phyloP scores from a whole-genome alignment of 2,113 vertebrate species.

The Pelmatolapia mariae region DNA sequence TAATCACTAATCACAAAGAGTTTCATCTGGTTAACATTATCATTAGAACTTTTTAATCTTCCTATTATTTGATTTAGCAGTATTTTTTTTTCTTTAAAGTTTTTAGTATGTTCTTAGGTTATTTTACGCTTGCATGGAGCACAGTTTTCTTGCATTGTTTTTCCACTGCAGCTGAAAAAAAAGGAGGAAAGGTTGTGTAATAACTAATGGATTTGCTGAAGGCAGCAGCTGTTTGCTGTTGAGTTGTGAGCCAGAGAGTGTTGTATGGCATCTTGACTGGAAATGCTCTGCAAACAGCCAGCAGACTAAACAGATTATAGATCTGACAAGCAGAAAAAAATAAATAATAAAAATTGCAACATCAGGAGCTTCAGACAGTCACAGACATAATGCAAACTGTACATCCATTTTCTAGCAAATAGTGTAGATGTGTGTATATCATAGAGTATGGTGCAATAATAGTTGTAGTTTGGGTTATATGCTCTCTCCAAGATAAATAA shows the following conservation, averaged over 20 bases:
- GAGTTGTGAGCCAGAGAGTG: conserved; percentile 13
- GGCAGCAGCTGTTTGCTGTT: conserved; percentile 30
- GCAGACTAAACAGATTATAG: conserved; percentile 18
- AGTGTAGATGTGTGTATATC: background rate
- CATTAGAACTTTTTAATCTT: background rate
- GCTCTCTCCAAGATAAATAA: background rate
- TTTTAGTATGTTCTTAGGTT: background rate
- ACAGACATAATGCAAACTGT: background rate
- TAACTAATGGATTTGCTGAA: background rate
- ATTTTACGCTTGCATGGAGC: background rate
- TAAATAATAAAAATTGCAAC: background rate
- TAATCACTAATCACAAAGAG: background rate
- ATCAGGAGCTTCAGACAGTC: background rate
- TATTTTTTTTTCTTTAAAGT: background rate
- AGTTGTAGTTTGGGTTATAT: background rate
- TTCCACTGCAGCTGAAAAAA: background rate
- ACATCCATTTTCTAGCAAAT: background rate
- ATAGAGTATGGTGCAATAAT: background rate
- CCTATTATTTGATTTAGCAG: background rate
- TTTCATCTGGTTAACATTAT: background rate
- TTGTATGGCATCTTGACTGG: background rate
- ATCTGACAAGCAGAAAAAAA: background rate
- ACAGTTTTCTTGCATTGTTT: background rate
- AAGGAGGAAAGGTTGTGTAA: background rate
- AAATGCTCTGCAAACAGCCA: background rate